These are phyloP conservation scores for Platycercus adscitus DNA, from an alignment of 2,113 vertebrate genomes.

Conservation along the genomic window DNA sequence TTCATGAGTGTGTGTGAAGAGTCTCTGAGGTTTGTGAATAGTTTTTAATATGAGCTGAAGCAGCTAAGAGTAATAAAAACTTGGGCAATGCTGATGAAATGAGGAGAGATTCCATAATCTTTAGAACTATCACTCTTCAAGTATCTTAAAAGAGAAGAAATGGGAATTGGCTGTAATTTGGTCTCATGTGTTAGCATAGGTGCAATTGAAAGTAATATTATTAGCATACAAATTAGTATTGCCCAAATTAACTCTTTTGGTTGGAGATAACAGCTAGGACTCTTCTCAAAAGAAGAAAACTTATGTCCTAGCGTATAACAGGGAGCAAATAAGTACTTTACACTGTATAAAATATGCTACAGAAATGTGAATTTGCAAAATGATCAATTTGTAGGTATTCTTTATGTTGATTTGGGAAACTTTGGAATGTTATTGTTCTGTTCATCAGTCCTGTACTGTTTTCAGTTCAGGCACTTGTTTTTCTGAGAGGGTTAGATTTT, in stretches of 20 bases:
- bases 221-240: conserved; percentile 52
- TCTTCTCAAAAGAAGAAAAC: neutral
- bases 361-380: neutral
- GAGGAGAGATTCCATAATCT: conserved; percentile 15
- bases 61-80: neutral
- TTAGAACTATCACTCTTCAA: neutral
- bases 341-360: neutral
- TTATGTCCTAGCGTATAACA: neutral
- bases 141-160: neutral
- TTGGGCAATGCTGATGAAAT: conserved; percentile 1
- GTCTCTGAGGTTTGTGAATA: neutral
- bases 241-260: conserved; percentile 13
- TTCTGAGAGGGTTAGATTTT: neutral
- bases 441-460: neutral
- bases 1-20: neutral
- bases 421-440: neutral
- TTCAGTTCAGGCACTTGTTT: neutral
- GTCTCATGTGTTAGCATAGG: neutral
- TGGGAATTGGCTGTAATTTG: conserved; percentile 6
- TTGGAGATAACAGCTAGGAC: neutral
- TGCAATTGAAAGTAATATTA: conserved; percentile 19
- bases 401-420: neutral
- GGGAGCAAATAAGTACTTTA: neutral
- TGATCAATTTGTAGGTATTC: neutral
- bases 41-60: neutral